A percentile compares a stretch with the other conserved stretches of the same genome.
Evolutionary conservation across 2,797 vertebrate genomes (phyloP).

Genomic region (Cryptoblepharus egeriae): DNA sequence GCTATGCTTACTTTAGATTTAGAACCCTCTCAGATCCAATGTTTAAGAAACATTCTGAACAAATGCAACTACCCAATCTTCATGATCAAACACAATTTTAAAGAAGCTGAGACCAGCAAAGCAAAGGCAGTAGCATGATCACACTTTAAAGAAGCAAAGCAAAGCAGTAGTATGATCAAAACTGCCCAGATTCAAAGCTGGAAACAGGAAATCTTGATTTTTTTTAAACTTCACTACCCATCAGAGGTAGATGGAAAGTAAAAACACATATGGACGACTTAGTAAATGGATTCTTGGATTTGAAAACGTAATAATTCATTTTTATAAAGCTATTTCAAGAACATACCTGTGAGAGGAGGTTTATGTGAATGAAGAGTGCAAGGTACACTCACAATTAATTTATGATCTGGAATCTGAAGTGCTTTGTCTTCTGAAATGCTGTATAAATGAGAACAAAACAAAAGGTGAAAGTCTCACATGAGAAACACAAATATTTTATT

Average conservation of each 20-base stretch:
- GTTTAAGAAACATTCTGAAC: background rate
- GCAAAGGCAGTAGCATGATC: background rate
- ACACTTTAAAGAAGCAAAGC: too few species aligned
- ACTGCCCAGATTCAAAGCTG: background rate
- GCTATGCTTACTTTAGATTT: background rate
- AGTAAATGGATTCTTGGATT: background rate
- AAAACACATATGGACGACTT: background rate
- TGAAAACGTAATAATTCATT: conserved; percentile 19
- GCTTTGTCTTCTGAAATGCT: conserved; percentile 72
- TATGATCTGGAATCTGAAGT: conserved; percentile 81
- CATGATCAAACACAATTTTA: background rate
- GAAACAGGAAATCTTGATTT: background rate
- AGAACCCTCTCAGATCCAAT: background rate
- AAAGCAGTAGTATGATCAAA: background rate
- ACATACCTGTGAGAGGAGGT: conserved; percentile 90
- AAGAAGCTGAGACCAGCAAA: background rate
- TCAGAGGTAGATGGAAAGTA: background rate
- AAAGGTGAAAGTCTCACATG: conserved; percentile 22
- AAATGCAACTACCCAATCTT: background rate
- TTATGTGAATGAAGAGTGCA: conserved; percentile 95
- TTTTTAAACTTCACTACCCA: background rate
- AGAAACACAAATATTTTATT: background rate
- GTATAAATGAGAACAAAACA: conserved; percentile 45
- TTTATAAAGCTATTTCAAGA: conserved; percentile 5
- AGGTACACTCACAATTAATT: conserved; percentile 90